phyloP scores from a whole-genome alignment of 2,888 invertebrate species.

The Aleiodes alternator region DNA sequence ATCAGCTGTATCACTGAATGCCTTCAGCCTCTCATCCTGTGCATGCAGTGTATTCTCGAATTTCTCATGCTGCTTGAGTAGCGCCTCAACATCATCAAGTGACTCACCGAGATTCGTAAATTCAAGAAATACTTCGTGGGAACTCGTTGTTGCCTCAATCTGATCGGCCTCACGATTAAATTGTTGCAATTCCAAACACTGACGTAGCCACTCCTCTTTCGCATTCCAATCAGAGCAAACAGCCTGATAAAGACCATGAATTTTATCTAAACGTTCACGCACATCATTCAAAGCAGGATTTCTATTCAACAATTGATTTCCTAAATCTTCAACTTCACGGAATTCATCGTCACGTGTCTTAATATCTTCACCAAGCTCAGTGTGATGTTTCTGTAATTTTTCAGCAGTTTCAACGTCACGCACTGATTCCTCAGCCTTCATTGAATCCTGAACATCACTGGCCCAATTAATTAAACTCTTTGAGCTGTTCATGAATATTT shows the following conservation, averaged over 20 bases:
- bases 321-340: conserved; percentile 87
- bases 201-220: conserved; percentile 90
- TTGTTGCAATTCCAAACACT: conserved; percentile 91
- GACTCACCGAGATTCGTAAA: conserved; percentile 91
- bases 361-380: conserved; percentile 93
- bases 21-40: conserved; percentile 92
- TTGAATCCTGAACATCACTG: conserved; percentile 85
- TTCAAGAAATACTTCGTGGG: conserved; percentile 95
- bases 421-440: conserved; percentile 87
- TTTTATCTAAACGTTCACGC: conserved; percentile 82
- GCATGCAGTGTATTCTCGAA: conserved; percentile 94
- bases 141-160: conserved; percentile 95
- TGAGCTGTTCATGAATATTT: conserved; percentile 92
- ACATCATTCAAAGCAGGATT: conserved; percentile 88
- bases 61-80: conserved; percentile 94
- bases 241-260: conserved; percentile 86
- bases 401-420: conserved; percentile 96
- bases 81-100: conserved; percentile 92
- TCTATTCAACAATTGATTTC: conserved; percentile 83
- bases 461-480: conserved; percentile 90
- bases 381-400: conserved; percentile 90
- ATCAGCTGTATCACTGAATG: conserved; percentile 89
- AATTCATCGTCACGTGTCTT: conserved; percentile 93
- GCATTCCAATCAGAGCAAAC: conserved; percentile 86
- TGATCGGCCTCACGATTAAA: conserved; percentile 98